Base-by-base conservation (phyloP, 2,797 vertebrate species). In the Malurus leucopterus region DNA sequence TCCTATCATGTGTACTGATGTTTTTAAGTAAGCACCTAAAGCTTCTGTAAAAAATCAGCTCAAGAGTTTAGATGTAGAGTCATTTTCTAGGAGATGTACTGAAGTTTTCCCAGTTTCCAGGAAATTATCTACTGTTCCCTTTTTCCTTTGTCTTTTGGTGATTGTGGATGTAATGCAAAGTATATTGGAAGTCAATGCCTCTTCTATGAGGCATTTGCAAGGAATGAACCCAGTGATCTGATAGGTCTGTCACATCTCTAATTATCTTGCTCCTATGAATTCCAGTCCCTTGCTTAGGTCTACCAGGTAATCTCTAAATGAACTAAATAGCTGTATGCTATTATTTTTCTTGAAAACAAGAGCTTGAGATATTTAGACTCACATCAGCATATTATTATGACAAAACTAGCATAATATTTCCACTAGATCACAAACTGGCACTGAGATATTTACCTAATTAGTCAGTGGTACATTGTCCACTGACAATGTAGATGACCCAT, bases 361-460 rank as follows among this genome's bases (percentile, higher is more conserved):
- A 83, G 32, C 40, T 23, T 50, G 22, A 38, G 70, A 74, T 22
- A 24, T 63, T 73, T 73, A 76, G 79, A 84, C 36, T 88, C 49
- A 55, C 58, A 88, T 30, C 17, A 69, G 44, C 65, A n/a, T 43
- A 59, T 80, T 84, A 69, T 64, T 86, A 83, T n/a, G 44, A 83
- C 36, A 73, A 76, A 75, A 62, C 30, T 21, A 10, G 19, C 23
- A 20, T 32, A 8, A 63, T 84, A 67, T 77, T 30, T 55, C 20
- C 49, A 47, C 57, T 70, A 89, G 53, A 63, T 70, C 53, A 83
- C 74, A 76, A 83, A n/a, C 40, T 63, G 57, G 44, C 57, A 63
- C 53, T 55, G 51, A 90, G 70, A 72, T 89, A 78, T 87, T 91
- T 90, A 79, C 55, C 64, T 64, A 50, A 54, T 70, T 87, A 88